A percentile compares a stretch with the other conserved stretches of the same genome.
phyloP scores from a whole-genome alignment of 2,888 invertebrate species.

The Heteromyza rotundicornis region DNA sequence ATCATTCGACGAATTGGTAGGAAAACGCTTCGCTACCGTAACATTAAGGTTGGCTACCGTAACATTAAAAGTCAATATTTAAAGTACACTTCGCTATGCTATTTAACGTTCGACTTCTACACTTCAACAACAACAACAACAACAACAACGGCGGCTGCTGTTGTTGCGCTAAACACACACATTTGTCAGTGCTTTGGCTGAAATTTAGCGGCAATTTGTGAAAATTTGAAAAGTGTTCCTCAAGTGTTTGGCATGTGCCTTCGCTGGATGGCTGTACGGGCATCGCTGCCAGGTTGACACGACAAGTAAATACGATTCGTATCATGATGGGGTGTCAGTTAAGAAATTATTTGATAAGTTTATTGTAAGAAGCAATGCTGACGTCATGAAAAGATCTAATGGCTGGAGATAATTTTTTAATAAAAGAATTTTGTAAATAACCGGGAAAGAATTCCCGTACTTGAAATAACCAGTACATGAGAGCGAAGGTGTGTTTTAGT shows the following conservation, averaged over 20 bases:
- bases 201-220: neutral
- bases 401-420: no score
- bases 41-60: constrained; percentile 23
- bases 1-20: neutral
- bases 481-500: no score
- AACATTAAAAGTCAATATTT: constrained; percentile 35
- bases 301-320: no score
- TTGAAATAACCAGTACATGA: no score
- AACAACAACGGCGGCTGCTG: constrained; percentile 12
- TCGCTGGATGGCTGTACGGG: neutral
- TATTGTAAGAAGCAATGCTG: no score
- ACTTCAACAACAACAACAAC: neutral
- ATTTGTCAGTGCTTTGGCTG: neutral
- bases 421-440: no score
- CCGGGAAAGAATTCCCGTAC: no score
- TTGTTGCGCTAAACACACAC: constrained; percentile 9
- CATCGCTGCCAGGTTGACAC: no score
- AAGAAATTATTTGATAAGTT: no score
- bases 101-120: neutral
- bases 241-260: neutral
- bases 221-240: neutral
- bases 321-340: no score
- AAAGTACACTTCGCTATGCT: constrained; percentile 18
- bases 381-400: no score
- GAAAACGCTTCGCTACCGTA: neutral